Evolutionary conservation across 2,113 vertebrate species (phyloP).

Genomic region (Rhynchomys soricoides): DNA sequence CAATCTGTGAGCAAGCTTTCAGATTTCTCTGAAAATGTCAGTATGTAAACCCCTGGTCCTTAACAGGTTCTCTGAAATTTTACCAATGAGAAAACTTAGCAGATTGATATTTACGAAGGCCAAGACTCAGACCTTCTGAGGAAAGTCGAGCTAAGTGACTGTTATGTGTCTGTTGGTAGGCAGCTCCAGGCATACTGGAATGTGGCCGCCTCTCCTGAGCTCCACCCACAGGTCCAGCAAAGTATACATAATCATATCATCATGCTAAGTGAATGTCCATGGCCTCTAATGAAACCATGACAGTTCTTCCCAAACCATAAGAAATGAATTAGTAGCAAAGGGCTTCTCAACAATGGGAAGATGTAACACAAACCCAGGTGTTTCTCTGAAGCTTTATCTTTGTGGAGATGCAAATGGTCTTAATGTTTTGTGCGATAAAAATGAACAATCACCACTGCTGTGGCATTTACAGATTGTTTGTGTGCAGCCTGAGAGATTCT

Average conservation of each 20-base stretch:
- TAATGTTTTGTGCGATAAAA: not conserved
- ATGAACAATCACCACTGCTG: not conserved
- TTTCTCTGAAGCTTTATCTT: not conserved
- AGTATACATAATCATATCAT: not conserved
- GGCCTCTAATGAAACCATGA: not conserved
- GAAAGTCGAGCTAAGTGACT: not conserved
- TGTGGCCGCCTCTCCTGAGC: not conserved
- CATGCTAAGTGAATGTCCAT: not conserved
- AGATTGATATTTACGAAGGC: not conserved
- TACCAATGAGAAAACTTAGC: not conserved
- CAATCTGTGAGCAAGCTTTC: not conserved
- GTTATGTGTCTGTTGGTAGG: not conserved
- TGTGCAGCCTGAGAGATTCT: not conserved
- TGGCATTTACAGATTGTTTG: constrained; percentile 19
- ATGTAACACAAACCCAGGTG: not conserved
- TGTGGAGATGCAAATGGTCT: not conserved
- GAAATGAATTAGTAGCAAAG: not conserved
- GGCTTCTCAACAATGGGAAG: not conserved
- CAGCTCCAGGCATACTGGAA: not conserved
- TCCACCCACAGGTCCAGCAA: rapidly evolving
- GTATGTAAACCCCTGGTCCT: not conserved
- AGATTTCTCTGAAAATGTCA: not conserved
- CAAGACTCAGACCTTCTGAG: not conserved
- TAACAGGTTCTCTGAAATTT: not conserved
- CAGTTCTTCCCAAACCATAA: not conserved